A percentile compares a stretch with the other conserved stretches of the same genome.
phyloP scores from a whole-genome alignment of 2,797 vertebrate genomes.

The Chrosomus eos region DNA sequence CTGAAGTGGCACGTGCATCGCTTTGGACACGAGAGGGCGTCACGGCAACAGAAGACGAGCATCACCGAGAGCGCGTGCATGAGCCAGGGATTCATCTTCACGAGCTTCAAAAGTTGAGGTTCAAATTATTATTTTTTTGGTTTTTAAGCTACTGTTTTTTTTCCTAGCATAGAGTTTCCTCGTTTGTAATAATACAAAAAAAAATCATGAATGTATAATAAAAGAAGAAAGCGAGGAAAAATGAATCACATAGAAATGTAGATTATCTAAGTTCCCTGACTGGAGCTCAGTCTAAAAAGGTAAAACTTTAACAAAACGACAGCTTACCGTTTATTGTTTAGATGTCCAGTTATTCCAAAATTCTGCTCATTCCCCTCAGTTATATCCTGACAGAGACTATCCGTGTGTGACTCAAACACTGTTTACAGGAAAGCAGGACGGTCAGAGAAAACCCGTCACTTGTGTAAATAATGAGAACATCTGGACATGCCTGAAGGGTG shows the following conservation, averaged over 20 bases:
- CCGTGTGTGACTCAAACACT: conserved; percentile 33
- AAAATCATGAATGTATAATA: no score
- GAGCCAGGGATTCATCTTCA: conserved; percentile 66
- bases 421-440: conserved; percentile 30
- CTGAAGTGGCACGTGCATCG: conserved; percentile 65
- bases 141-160: background rate
- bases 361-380: background rate
- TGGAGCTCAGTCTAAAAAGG: background rate
- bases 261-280: background rate
- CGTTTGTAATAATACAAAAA: no score
- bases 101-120: conserved; percentile 1
- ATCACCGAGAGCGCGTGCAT: conserved; percentile 61
- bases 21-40: conserved; percentile 60
- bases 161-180: background rate
- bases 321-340: conserved; percentile 33
- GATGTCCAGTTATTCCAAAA: background rate
- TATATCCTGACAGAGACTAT: background rate
- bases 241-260: background rate
- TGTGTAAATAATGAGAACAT: conserved; percentile 48
- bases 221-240: background rate
- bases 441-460: conserved; percentile 42
- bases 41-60: conserved; percentile 48
- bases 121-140: background rate
- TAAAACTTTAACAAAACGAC: background rate
- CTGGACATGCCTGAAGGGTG: background rate